A percentile compares a stretch with the other conserved stretches of the same genome.
Conservation (phyloP, 2,888 invertebrate species). For the Callyntrura sp. region DNA sequence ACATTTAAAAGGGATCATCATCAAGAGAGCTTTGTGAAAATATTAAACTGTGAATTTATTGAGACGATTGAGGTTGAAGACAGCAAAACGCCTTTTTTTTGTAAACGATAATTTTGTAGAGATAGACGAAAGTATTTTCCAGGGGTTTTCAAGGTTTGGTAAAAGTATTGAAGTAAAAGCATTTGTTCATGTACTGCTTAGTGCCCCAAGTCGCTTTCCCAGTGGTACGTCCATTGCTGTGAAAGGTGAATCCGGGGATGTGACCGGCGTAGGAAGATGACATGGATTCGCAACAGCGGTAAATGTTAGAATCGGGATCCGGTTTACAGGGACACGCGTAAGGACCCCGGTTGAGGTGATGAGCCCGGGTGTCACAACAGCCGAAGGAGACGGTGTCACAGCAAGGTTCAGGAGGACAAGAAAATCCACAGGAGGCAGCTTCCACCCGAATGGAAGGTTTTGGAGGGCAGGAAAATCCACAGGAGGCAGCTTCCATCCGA, state of each 20-base stretch:
- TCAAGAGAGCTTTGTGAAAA: background rate
- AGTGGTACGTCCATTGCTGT: conserved; percentile 79
- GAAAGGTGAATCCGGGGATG: conserved; percentile 81
- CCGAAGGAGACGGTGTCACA: background rate
- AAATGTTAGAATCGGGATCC: conserved; percentile 76
- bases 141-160: conserved; percentile 69
- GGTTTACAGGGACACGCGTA: conserved; percentile 80
- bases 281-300: conserved; percentile 79
- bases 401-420: conserved; percentile 45
- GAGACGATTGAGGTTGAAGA: conserved; percentile 22
- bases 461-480: no score
- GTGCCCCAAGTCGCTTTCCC: conserved; percentile 81
- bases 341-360: conserved; percentile 80
- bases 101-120: no score
- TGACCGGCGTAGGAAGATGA: conserved; percentile 79
- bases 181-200: conserved; percentile 81
- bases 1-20: conserved; percentile 65
- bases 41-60: conserved; percentile 70
- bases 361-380: conserved; percentile 76
- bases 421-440: conserved; percentile 24
- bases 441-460: conserved; percentile 51
- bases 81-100: no score
- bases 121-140: background rate
- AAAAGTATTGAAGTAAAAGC: conserved; percentile 81
- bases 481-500: no score